phyloP scores from a whole-genome alignment of 1,140 invertebrate genomes.

The Copidosoma floridanum region DNA sequence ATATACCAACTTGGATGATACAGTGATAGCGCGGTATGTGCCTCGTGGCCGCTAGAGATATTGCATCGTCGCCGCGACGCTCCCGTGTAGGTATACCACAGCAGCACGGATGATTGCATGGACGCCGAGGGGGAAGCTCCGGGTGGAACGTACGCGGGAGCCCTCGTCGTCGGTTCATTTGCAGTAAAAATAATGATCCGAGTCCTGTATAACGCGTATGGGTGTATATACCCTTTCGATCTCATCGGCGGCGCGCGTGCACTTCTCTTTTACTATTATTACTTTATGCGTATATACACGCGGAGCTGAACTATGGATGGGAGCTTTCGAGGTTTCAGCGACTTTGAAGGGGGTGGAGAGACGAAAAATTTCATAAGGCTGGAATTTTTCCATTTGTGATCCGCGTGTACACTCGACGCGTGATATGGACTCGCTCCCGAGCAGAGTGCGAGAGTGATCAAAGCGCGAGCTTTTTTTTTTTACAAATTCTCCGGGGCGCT shows the following conservation, averaged over 20 bases:
- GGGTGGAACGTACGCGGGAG: no score
- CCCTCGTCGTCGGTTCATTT: conserved; percentile 3
- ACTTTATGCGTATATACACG: not conserved
- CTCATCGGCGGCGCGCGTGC: not conserved
- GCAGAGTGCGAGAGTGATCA: no score
- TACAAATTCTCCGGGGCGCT: no score
- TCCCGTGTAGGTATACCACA: not conserved
- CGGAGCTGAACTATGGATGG: not conserved
- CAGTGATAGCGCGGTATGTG: not conserved
- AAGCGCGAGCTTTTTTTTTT: no score
- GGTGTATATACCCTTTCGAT: not conserved
- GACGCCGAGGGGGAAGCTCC: no score
- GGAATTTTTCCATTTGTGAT: conserved; percentile 2
- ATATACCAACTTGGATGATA: no score
- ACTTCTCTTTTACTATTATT: not conserved
- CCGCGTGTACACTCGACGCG: no score
- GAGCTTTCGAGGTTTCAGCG: no score
- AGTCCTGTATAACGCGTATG: no score
- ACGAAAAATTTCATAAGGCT: conserved; percentile 2
- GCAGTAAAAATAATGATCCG: conserved; percentile 11
- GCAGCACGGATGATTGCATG: no score
- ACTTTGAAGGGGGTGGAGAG: no score
- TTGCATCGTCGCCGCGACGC: not conserved
- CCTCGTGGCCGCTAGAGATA: not conserved
- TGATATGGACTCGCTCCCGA: no score